Base-by-base conservation (phyloP, 2,888 invertebrate species). In the Calliphora vomitoria region DNA sequence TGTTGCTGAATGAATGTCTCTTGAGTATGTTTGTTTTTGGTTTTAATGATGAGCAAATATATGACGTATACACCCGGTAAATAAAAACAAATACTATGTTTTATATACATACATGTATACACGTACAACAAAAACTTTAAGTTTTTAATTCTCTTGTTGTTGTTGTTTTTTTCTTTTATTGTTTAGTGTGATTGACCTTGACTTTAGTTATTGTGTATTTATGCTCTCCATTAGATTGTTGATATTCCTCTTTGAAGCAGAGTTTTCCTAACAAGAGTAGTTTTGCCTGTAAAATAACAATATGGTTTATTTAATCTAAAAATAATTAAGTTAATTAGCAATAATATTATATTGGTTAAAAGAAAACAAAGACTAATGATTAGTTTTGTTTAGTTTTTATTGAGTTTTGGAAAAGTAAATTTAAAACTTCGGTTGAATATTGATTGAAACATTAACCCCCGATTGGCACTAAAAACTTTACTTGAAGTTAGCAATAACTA, bases 111-210 rank as follows among this genome's bases (percentile, higher is more conserved):
- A 64, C n/a, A 38, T 18, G 18, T 18, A 38, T 5, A 60, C n/a
- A n/a, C n/a, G n/a, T n/a, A n/a, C 60, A 60, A 31, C 25, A 31
- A 25, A 60, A 38, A 66, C 55, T 58, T 78, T 41, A 25, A 13
- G 11, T 38, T 66, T 53, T 53, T 11, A 44, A 74, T 58, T 74
- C 35, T 55, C 38, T 58, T 58, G 15, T 66, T 66, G 31, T 68
- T 44, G 35, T 31, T 68, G 60, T 35, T 71, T 76, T 35, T 76
- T 75, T 75, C 35, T 50, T 69, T 68, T 18, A 53, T 66, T 72
- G 53, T 80, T 76, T 55, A 72, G 69, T 82, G 86, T 79, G 86
- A 86, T 82, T 86, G 74, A 75, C 86, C 82, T 82, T 86, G 86
- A 82, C 86, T 75, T 79, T 79, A 75, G 69, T 58, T 69, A 44